Base-by-base conservation (phyloP, 2,888 invertebrate species). In the Apocheima hispidaria region DNA sequence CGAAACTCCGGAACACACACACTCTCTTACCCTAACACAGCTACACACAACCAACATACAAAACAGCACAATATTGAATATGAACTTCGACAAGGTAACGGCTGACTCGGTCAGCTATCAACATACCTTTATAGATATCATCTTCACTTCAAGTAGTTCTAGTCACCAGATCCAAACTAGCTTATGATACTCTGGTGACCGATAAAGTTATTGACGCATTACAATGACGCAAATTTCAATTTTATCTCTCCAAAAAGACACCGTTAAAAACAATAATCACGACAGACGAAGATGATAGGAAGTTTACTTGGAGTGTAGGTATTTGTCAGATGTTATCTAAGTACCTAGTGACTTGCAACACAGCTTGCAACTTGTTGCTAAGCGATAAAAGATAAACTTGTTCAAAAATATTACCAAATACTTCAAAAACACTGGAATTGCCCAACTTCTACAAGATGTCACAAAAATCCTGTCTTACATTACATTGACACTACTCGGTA, bases 171-270 rank as follows among this genome's bases (percentile, higher is more conserved):
- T n/a, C 12, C 26, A 26, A 2, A 57, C 49, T 28, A 14, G 9
- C 23, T 16, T 26, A 6, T 21, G n/a, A 23, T n/a, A 28, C 21
- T 50, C 50, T 26, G 38, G 16, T 41, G 40, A 51, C 51, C 51
- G 51, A 51, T 51, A 51, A 51, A 38, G 14, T 12, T 9, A 44
- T 46, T 58, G 46, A 58, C 58, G 46, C 38, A 58, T 26, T 36
- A 43, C 18, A 52, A 28, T 53, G 49, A 36, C 51, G 44, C 20
- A 58, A 53, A 50, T 50, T 30, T 52, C 43, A 38, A 16, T 20
- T 43, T 30, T 54, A 60, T 54, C 60, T 35, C 4, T 6, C n/a
- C n/a, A 26, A 0, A 16, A 38, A 28, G 38, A 51, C 51, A 36
- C 10, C 4, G 7, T 20, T 14, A 36, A 26, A 57, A 54, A 50